Evolutionary conservation across 2,113 vertebrate species (phyloP).

Genomic region (Tauraco erythrolophus): DNA sequence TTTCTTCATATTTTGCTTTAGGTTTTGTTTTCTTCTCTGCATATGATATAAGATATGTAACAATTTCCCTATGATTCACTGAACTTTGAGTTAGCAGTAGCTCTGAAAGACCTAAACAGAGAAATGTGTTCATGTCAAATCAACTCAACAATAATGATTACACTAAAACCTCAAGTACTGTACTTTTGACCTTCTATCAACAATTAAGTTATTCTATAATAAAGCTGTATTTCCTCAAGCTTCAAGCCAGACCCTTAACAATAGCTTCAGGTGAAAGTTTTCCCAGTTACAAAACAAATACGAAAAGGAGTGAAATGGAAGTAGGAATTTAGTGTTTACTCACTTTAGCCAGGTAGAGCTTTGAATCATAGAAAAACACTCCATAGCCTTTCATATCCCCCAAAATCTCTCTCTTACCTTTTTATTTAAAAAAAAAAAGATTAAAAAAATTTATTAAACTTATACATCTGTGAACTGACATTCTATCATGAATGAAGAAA

Average conservation of each 20-base stretch:
- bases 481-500: neutral
- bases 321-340: neutral
- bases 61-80: neutral
- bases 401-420: neutral
- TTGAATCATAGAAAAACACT: neutral
- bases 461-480: neutral
- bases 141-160: neutral
- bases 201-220: neutral
- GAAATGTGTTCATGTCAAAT: neutral
- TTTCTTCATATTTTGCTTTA: neutral
- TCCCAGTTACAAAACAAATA: neutral
- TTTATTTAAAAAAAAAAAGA: neutral
- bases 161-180: neutral
- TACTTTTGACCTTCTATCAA: neutral
- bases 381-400: neutral
- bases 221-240: constrained; percentile 7
- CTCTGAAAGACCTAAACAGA: neutral
- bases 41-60: neutral
- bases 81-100: neutral
- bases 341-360: neutral
- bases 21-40: neutral
- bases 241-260: neutral
- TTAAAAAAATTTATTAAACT: no score
- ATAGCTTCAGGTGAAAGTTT: neutral
- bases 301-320: neutral